phyloP scores from a whole-genome alignment of 2,888 invertebrate species.

The Zhengitettix transpicula region DNA sequence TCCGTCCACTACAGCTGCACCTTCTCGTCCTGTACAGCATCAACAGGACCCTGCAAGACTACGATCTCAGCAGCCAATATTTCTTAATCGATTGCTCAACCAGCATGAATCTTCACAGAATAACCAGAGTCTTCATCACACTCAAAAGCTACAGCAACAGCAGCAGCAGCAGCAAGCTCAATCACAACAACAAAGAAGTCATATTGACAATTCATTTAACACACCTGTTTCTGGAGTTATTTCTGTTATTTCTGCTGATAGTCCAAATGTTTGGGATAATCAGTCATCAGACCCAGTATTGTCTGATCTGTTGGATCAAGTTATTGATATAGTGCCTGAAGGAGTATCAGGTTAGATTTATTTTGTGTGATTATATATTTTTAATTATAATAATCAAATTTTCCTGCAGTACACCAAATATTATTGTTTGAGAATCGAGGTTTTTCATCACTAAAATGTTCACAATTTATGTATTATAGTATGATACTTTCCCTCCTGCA shows the following conservation, averaged over 20 bases:
- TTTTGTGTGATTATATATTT: not conserved
- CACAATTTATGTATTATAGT: not conserved
- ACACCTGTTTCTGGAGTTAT: constrained; percentile 15
- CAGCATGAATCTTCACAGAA: constrained; percentile 15
- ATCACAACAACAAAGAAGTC: constrained; percentile 3
- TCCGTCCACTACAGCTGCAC: constrained; percentile 1
- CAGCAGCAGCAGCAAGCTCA: constrained; percentile 13
- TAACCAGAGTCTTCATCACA: constrained; percentile 5
- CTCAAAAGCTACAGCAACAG: constrained; percentile 11
- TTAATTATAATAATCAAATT: not conserved
- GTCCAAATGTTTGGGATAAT: constrained; percentile 26
- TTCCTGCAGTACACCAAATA: not conserved
- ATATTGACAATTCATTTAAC: constrained; percentile 1
- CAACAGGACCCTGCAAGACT: constrained; percentile 1
- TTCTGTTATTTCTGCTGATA: constrained; percentile 19
- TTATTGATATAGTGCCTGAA: constrained; percentile 65
- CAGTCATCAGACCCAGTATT: constrained; percentile 48
- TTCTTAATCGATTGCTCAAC: constrained; percentile 5
- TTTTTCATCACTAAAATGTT: not conserved
- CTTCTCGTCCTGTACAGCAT: not conserved
- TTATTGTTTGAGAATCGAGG: not conserved
- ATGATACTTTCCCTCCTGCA: constrained; percentile 1
- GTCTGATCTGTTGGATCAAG: constrained; percentile 70
- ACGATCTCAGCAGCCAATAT: not conserved
- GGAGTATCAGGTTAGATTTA: constrained; percentile 10